A percentile compares a stretch with the other conserved stretches of the same genome.
These are phyloP conservation scores for Psittacula derbiana DNA, from an alignment of 2,797 vertebrate species.

Conservation along the genomic window DNA sequence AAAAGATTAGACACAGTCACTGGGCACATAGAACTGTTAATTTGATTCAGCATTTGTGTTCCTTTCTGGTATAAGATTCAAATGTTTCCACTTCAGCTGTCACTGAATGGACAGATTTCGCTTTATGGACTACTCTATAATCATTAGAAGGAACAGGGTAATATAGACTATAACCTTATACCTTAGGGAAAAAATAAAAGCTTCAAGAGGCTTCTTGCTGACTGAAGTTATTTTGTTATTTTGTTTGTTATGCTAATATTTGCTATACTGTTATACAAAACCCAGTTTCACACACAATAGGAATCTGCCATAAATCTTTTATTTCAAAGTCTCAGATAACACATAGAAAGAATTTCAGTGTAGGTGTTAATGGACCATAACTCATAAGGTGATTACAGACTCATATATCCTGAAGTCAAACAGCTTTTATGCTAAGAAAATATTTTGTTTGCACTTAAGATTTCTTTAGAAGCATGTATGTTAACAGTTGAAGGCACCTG, in stretches of 20 bases:
- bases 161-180: neutral
- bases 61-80: constrained; percentile 51
- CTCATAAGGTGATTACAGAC: neutral
- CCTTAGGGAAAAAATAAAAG: neutral
- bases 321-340: neutral
- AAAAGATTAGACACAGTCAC: constrained; percentile 72
- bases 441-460: neutral
- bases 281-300: neutral
- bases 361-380: neutral
- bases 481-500: neutral
- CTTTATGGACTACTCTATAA: constrained; percentile 17
- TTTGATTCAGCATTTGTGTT: constrained; percentile 66
- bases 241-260: neutral
- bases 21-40: constrained; percentile 64
- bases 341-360: neutral
- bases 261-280: neutral
- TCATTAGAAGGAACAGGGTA: constrained; percentile 10
- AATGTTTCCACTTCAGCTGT: constrained; percentile 34
- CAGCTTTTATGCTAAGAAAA: neutral
- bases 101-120: constrained; percentile 22
- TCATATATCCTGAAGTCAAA: neutral
- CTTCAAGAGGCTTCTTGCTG: neutral
- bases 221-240: neutral
- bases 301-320: neutral
- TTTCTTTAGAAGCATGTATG: neutral